phyloP scores from a whole-genome alignment of 2,888 invertebrate species.

The Poecilobothrus nobilitatus region DNA sequence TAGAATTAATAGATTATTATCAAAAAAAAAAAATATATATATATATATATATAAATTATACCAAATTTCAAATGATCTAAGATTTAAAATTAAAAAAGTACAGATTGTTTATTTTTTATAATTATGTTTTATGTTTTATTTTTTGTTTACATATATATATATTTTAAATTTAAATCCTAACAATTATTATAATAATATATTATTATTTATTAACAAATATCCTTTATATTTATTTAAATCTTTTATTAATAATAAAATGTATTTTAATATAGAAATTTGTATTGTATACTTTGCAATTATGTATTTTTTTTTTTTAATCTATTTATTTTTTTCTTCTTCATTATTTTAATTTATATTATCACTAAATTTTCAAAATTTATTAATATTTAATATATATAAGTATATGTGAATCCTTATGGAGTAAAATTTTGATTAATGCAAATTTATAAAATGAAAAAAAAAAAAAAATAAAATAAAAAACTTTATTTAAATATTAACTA shows the following conservation, averaged over 20 bases:
- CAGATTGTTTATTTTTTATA: too few relatives aligned
- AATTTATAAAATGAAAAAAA: not conserved
- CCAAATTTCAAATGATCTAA: too few relatives aligned
- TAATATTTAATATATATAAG: not conserved
- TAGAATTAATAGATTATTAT: too few relatives aligned
- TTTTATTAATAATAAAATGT: not conserved
- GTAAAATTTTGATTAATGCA: conserved; percentile 1
- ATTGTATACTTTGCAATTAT: not conserved
- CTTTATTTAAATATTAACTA: not conserved
- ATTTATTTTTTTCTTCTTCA: not conserved
- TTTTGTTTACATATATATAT: not conserved
- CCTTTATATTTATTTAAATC: not conserved
- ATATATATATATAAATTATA: too few relatives aligned
- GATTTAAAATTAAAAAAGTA: too few relatives aligned
- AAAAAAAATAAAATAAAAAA: not conserved
- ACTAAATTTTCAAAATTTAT: not conserved
- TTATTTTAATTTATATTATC: not conserved
- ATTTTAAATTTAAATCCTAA: not conserved
- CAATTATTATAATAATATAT: too few relatives aligned
- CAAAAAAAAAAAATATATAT: too few relatives aligned
- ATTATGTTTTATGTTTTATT: not conserved
- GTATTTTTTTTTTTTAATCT: not conserved
- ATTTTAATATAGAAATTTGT: not conserved
- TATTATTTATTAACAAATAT: not conserved
- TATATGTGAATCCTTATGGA: not conserved